Evolutionary conservation across 2,113 vertebrate species (phyloP).

Genomic region (Forbesichthys papilliferus): DNA sequence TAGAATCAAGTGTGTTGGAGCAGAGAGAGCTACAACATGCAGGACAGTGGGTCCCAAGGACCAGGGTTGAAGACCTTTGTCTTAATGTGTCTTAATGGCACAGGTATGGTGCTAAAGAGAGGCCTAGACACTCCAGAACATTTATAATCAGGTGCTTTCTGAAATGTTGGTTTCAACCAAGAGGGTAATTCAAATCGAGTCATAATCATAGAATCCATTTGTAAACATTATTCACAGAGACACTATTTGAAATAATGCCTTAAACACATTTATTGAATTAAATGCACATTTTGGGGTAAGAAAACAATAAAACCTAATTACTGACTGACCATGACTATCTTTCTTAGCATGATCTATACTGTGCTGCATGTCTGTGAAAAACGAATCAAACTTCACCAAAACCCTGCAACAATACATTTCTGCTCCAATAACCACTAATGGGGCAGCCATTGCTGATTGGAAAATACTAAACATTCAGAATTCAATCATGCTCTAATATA

Average conservation of each 20-base stretch:
- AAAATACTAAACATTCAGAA: constrained; percentile 49
- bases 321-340: background rate
- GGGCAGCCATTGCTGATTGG: constrained; percentile 49
- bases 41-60: no score
- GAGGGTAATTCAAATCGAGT: background rate
- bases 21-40: no score
- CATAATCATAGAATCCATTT: background rate
- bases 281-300: constrained; percentile 12
- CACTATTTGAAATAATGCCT: background rate
- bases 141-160: no score
- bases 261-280: constrained; percentile 10
- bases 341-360: no score
- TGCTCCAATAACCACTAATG: constrained; percentile 3
- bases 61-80: no score
- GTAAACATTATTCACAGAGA: background rate
- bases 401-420: background rate
- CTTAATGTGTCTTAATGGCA: constrained; percentile 1
- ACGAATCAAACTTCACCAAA: background rate
- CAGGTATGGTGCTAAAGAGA: no score
- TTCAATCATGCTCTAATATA: constrained; percentile 40
- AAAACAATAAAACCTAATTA: background rate
- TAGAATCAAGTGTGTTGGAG: no score
- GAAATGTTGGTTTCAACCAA: no score
- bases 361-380: no score
- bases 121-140: no score